phyloP scores from a whole-genome alignment of 1,140 invertebrate genomes.

The Acromyrmex heyeri region DNA sequence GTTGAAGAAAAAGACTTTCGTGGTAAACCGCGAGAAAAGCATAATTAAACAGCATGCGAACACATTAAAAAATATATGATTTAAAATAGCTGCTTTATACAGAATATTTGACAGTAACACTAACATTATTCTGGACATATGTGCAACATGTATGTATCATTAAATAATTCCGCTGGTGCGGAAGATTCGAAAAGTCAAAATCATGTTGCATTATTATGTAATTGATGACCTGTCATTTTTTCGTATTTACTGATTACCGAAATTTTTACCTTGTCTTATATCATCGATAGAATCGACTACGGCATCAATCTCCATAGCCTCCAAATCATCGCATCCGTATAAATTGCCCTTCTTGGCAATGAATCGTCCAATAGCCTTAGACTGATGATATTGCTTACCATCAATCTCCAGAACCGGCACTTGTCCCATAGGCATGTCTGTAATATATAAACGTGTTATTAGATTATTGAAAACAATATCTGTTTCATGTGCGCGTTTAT shows the following conservation, averaged over 20 bases:
- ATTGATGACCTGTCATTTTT: constrained; percentile 1
- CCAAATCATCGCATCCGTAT: constrained; percentile 88
- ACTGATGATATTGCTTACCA: constrained; percentile 89
- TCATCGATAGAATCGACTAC: constrained; percentile 88
- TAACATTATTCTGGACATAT: no score
- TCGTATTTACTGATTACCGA: no score
- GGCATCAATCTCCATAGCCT: constrained; percentile 88
- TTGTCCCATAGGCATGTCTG: constrained; percentile 91
- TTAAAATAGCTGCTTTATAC: no score
- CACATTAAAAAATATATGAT: not conserved
- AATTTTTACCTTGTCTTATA: constrained; percentile 85
- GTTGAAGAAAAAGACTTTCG: not conserved
- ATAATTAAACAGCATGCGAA: not conserved
- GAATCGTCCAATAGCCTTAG: constrained; percentile 90
- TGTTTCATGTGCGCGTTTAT: not conserved
- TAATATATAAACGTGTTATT: constrained; percentile 61
- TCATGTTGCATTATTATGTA: not conserved
- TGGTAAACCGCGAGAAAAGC: not conserved
- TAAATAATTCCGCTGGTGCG: no score
- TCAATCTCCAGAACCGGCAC: constrained; percentile 91
- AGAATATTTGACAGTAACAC: no score
- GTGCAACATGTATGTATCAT: no score
- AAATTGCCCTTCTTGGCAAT: constrained; percentile 89
- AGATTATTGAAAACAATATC: not conserved
- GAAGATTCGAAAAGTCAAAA: no score